Base-by-base conservation (phyloP, 2,888 invertebrate species). In the Acleris cristana region DNA sequence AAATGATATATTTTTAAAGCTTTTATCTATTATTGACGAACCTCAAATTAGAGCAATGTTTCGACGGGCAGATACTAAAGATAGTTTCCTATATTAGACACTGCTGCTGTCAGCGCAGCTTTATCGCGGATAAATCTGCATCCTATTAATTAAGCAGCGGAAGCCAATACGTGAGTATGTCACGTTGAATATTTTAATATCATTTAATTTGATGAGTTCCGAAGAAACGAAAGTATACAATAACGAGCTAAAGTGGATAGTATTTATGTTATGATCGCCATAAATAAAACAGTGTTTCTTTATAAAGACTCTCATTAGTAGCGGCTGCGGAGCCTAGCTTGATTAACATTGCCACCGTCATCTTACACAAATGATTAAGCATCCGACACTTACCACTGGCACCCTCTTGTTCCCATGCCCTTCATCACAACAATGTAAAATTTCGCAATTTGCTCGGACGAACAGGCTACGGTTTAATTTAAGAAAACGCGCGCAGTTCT, bases 251-350 rank as follows among this genome's bases (percentile, higher is more conserved):
- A 61, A 23, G 23, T 14, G 23, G 44, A 34, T 12, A 19, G 23
- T 56, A 44, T 44, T 58, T 58, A n/a, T 71, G 70, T 77, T 74
- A 76, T 75, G 69, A 75, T 70, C 71, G 70, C 73, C 65, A 75
- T 79, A 77, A 78, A 81, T 81, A 78, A 63, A 72, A 73, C 72
- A 68, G 68, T 71, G 70, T 71, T 63, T 67, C 70, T 34, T 70
- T 72, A 77, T 73, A 71, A 68, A 65, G 75, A 76, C 71, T 74
- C 77, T 81, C 78, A 80, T 79, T 84, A 76, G 73, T 72, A 70
- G 74, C 70, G 72, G 70, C 67, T 74, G 72, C 70, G 70, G 70
- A 70, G 57, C 65, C 65, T 59, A 71, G 69, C 73, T 79, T 80
- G 79, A 83, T 83, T 80, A 82, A 77, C 73, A 71, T 69, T 74